Conservation (phyloP, 2,888 invertebrate genomes). For the Prosopocoilus inquinatus region DNA sequence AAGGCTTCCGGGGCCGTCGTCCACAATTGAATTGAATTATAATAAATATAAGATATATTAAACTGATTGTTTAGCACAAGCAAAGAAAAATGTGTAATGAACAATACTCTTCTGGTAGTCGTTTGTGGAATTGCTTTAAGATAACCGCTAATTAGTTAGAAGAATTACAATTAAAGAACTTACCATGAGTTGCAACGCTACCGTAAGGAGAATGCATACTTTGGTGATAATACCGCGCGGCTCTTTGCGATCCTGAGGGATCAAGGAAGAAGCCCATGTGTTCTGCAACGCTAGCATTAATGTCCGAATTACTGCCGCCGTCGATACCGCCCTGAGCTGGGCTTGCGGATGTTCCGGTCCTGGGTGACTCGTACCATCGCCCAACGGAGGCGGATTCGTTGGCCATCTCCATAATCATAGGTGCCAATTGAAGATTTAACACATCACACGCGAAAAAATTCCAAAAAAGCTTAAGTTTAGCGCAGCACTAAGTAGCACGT, state of each 20-base stretch:
- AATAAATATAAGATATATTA: no score
- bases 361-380: conserved; percentile 53
- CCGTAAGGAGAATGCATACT: conserved; percentile 54
- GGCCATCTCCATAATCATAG: conserved; percentile 54
- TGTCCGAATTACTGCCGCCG: conserved; percentile 41
- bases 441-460: conserved; percentile 39
- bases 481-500: neutral
- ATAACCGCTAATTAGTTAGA: no score
- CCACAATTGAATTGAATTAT: no score
- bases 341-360: conserved; percentile 48
- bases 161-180: conserved; percentile 28
- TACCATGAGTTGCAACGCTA: conserved; percentile 49
- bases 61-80: no score
- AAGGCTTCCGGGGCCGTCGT: no score
- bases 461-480: neutral
- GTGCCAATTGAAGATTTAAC: conserved; percentile 25
- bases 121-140: no score
- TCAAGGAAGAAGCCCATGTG: conserved; percentile 54
- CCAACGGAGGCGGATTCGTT: conserved; percentile 49
- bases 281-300: conserved; percentile 50
- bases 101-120: no score
- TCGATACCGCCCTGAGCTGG: conserved; percentile 44
- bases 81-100: no score
- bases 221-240: conserved; percentile 52
- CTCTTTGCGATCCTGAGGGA: conserved; percentile 49